Conservation (phyloP, 1,140 invertebrate genomes). For the Meloidogyne hapla region DNA sequence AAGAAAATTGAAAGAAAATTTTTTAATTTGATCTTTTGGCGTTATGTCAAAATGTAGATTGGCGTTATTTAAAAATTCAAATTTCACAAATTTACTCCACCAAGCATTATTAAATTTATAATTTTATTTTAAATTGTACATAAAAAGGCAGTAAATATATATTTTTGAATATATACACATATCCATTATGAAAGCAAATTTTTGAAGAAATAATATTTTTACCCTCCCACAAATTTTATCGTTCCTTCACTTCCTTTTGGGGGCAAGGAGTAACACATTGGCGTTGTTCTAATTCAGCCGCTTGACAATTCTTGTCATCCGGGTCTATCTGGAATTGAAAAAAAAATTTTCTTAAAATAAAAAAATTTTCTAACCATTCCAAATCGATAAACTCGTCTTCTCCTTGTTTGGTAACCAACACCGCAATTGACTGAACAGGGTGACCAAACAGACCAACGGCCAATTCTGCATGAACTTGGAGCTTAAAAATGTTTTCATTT, state of each 20-base stretch:
- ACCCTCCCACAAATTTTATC: neutral
- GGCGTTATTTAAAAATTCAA: too few relatives aligned
- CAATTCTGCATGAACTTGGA: conserved; percentile 45
- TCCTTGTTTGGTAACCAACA: conserved; percentile 46
- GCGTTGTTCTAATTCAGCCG: conserved; percentile 46
- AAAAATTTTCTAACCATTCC: conserved; percentile 11
- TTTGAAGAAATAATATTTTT: neutral
- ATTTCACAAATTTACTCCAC: too few relatives aligned
- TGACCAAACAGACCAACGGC: conserved; percentile 59
- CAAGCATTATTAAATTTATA: too few relatives aligned
- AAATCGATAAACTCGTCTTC: conserved; percentile 48
- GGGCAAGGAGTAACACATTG: conserved; percentile 53
- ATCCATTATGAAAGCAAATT: too few relatives aligned
- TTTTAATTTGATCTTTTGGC: too few relatives aligned
- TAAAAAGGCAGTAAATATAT: too few relatives aligned
- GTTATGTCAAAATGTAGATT: too few relatives aligned
- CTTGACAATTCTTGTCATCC: conserved; percentile 50
- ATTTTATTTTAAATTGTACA: too few relatives aligned
- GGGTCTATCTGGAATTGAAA: conserved; percentile 33
- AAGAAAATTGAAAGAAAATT: too few relatives aligned
- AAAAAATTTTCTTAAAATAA: neutral
- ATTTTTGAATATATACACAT: too few relatives aligned
- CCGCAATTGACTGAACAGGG: conserved; percentile 53
- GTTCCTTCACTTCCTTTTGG: neutral
- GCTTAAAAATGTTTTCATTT: conserved; percentile 44